Evolutionary conservation across 2,797 vertebrate species (phyloP).

Genomic region (Anabas testudineus): DNA sequence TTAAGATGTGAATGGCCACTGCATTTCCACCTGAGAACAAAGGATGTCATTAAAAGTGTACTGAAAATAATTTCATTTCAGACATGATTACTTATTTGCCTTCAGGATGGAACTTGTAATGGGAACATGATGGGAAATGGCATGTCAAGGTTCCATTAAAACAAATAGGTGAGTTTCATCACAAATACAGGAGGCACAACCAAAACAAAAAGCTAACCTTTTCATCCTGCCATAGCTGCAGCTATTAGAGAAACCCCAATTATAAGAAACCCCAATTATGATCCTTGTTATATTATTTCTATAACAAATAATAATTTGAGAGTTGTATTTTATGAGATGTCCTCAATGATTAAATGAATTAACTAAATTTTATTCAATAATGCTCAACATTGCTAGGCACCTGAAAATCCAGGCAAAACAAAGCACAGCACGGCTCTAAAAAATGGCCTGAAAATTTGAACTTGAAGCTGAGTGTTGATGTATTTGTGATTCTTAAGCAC

Average conservation of each 20-base stretch:
- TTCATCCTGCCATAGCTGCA: too few species aligned
- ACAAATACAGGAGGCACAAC: conserved; percentile 48
- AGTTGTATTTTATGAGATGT: conserved; percentile 4
- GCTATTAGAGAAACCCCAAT: too few species aligned
- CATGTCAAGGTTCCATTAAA: conserved; percentile 48
- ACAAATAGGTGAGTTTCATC: conserved; percentile 44
- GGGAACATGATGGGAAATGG: conserved; percentile 49
- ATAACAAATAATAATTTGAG: not conserved
- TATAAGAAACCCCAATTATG: conserved; percentile 12
- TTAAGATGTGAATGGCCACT: conserved; percentile 26
- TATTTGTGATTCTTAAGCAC: not conserved
- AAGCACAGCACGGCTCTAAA: not conserved
- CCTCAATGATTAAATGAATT: not conserved
- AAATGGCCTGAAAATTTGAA: not conserved
- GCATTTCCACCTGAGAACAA: conserved; percentile 45
- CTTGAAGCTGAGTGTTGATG: not conserved
- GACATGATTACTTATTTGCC: conserved; percentile 65
- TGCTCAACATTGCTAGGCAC: not conserved
- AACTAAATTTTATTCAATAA: too few species aligned
- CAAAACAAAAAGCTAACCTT: conserved; percentile 55
- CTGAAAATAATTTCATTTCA: conserved; percentile 71
- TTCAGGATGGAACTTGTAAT: conserved; percentile 53
- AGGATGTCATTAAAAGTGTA: conserved; percentile 56
- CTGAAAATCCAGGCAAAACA: too few species aligned
- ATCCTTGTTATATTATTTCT: not conserved